These are phyloP conservation scores for Mylabris phalerata DNA, from an alignment of 1,140 invertebrate species.

Conservation along the genomic window DNA sequence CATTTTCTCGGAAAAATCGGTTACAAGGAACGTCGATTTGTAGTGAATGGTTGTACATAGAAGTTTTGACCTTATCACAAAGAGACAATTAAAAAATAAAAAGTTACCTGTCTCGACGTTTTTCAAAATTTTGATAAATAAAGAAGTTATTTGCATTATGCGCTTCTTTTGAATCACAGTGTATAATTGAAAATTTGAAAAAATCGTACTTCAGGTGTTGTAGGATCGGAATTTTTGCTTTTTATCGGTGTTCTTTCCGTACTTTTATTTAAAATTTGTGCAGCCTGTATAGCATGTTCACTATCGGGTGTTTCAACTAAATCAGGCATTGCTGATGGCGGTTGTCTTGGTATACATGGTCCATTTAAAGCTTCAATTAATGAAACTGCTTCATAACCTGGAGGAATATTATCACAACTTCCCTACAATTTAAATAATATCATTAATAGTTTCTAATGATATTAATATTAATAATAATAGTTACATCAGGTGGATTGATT, in stretches of 20 bases:
- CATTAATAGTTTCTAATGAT: too few species aligned
- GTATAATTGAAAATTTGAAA: too few species aligned
- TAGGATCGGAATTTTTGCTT: conserved; percentile 32
- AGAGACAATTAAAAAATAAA: too few species aligned
- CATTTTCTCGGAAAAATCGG: too few species aligned
- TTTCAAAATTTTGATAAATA: too few species aligned
- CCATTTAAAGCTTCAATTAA: conserved; percentile 99
- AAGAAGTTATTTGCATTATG: too few species aligned
- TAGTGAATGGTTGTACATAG: too few species aligned
- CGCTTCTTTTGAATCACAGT: too few species aligned
- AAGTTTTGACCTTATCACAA: too few species aligned
- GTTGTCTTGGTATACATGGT: conserved; percentile 57
- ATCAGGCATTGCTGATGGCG: conserved; percentile 50
- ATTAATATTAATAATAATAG: background rate
- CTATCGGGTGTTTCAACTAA: conserved; percentile 43
- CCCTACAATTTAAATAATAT: conserved; percentile 21
- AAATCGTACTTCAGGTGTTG: conserved; percentile 44
- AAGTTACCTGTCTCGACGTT: too few species aligned
- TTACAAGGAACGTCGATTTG: too few species aligned
- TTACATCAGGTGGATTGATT: conserved; percentile 49
- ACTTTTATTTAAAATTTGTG: conserved; percentile 59
- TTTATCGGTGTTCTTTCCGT: conserved; percentile 34
- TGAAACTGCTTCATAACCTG: conserved; percentile 90
- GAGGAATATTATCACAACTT: conserved; percentile 76
- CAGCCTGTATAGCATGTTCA: conserved; percentile 50